Base-by-base conservation (phyloP, 2,797 vertebrate species). In the Onychomys arenicola region DNA sequence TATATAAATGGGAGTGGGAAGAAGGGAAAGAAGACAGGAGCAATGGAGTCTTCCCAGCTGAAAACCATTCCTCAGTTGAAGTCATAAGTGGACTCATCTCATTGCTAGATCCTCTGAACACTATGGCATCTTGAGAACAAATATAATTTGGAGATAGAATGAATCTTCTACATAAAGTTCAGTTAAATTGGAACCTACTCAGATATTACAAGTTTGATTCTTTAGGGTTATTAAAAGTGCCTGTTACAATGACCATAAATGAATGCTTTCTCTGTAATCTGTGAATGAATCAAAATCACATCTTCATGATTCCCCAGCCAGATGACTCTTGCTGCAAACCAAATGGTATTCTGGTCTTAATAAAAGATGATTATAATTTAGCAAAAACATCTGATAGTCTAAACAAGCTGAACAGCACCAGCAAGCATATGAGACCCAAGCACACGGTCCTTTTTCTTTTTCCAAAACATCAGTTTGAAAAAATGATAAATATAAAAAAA, bases 331-430 rank as follows among this genome's bases (percentile, higher is more conserved):
- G 90, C 94, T 97, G 80, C 81, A 98, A 97, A 94, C 55, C 94
- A 97, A 93, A 95, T 97, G 97, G 96, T 63, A 95, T 89, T 96
- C 95, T 98, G 94, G 97, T 94, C 80, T 97, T 96, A 97, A 97
- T 97, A 97, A 98, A 94, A 96, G 89, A 97, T 37, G 85, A 95
- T 97, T 97, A 96, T 90, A 93, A 97, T 97, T 95, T 96, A 97
- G 93, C 96, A 97, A 91, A 98, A 98, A 97, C 93, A 98, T 97
- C 96, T 97, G 96, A 97, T 97, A 97, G 96, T 96, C 95, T 96
- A 98, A 98, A 98, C 90, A 98, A 98, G 96, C 95, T 75, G 88
- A 97, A 89, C 27, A 23, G 92, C 93, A 94, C 77, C 34, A 8
- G 89, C 57, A 98, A 98, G 95, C 17, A 59, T 85, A 63, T 25